These are phyloP conservation scores for Adela reaumurella DNA, from an alignment of 2,888 invertebrate species.

Conservation along the genomic window DNA sequence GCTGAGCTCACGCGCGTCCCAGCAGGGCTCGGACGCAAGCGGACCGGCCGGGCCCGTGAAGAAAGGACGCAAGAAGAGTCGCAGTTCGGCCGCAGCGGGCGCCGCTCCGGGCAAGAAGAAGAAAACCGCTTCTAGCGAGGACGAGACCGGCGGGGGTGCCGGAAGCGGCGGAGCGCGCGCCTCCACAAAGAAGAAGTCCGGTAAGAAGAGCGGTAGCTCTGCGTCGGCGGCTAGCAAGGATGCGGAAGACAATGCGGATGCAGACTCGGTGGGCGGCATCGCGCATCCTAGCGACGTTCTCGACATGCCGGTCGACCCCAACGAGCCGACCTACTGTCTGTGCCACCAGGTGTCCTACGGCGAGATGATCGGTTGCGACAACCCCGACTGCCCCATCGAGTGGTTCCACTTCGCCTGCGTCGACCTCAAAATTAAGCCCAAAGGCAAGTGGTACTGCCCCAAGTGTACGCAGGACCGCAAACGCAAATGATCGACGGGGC, in stretches of 20 bases:
- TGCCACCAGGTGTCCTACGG: slow-evolving; percentile 97
- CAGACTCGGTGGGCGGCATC: slow-evolving; percentile 47
- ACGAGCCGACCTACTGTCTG: slow-evolving; percentile 96
- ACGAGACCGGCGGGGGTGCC: slow-evolving; percentile 27
- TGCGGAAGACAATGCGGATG: slow-evolving; percentile 28
- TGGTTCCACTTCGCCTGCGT: slow-evolving; percentile 98
- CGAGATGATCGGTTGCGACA: slow-evolving; percentile 97
- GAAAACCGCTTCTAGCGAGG: slow-evolving; percentile 49
- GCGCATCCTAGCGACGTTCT: slow-evolving; percentile 86
- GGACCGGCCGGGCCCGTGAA: slow-evolving; percentile 37
- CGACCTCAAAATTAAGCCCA: slow-evolving; percentile 84
- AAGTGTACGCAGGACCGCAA: slow-evolving; percentile 82
- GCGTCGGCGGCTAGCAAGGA: slow-evolving; percentile 6
- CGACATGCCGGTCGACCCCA: slow-evolving; percentile 93
- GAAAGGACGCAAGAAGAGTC: slow-evolving; percentile 47
- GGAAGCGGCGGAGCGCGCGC: slow-evolving; percentile 37
- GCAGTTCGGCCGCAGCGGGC: slow-evolving; percentile 22
- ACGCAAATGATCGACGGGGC: slow-evolving; percentile 63
- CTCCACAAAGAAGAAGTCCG: slow-evolving; percentile 24
- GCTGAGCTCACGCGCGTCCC: slow-evolving; percentile 46
- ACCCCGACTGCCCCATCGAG: slow-evolving; percentile 83
- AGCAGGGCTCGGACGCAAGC: slow-evolving; percentile 37
- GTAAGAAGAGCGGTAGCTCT: slow-evolving; percentile 6
- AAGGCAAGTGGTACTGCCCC: slow-evolving; percentile 95
- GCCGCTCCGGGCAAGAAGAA: slow-evolving; percentile 42